A percentile compares a stretch with the other conserved stretches of the same genome.
Evolutionary conservation across 2,888 invertebrate species (phyloP).

Genomic region (Cyclophora albipunctata): DNA sequence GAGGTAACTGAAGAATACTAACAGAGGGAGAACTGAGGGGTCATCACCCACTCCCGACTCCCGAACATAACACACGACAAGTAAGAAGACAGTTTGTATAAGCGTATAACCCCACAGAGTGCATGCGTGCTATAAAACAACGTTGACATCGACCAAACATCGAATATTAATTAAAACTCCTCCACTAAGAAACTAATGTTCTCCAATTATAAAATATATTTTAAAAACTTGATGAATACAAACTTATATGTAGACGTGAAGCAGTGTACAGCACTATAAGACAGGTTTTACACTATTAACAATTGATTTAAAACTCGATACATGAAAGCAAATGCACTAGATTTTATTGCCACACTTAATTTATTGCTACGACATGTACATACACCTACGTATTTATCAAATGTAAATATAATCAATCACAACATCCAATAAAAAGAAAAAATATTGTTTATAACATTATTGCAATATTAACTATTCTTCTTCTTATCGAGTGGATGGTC

Average conservation of each 20-base stretch:
- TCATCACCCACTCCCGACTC: background rate
- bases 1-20: conserved; percentile 13
- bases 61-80: background rate
- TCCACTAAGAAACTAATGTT: conserved; percentile 40
- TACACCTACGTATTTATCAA: conserved; percentile 59
- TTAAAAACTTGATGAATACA: conserved; percentile 65
- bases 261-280: conserved; percentile 63
- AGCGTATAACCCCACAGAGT: conserved; percentile 12
- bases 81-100: background rate
- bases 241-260: conserved; percentile 57
- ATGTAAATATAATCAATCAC: conserved; percentile 66
- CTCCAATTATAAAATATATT: conserved; percentile 46
- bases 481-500: too few species aligned
- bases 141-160: conserved; percentile 34
- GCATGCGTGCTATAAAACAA: conserved; percentile 21
- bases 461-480: conserved; percentile 51
- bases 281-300: conserved; percentile 43
- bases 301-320: conserved; percentile 45
- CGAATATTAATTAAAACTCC: conserved; percentile 49
- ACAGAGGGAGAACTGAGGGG: conserved; percentile 9
- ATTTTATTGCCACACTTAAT: conserved; percentile 70
- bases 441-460: conserved; percentile 63
- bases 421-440: conserved; percentile 65
- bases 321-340: conserved; percentile 66
- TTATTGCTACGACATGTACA: conserved; percentile 72